Evolutionary conservation across 2,888 invertebrate species (phyloP).

Genomic region (Cephus spinipes): DNA sequence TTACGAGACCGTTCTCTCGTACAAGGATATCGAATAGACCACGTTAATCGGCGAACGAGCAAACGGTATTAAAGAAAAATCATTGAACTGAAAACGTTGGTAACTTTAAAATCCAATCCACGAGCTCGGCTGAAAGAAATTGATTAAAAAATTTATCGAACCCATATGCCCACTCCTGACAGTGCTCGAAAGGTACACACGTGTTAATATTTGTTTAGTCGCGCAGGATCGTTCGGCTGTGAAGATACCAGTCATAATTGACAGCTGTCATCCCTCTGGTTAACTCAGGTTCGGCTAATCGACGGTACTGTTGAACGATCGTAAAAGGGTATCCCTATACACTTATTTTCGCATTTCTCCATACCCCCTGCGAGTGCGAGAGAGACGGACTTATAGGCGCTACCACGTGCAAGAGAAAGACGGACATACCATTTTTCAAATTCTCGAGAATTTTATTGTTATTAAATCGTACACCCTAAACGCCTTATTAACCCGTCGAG

Average conservation of each 20-base stretch:
- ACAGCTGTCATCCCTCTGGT: background rate
- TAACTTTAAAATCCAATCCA: background rate
- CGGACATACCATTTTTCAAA: background rate
- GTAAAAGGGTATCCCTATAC: background rate
- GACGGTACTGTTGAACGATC: background rate
- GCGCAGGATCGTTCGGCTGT: background rate
- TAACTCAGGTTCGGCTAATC: background rate
- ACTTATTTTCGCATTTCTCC: background rate
- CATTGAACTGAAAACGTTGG: background rate
- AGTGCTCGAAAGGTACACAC: background rate
- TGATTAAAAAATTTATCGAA: background rate
- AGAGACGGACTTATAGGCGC: background rate
- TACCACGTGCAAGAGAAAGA: background rate
- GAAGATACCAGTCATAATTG: background rate
- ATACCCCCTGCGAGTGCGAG: background rate
- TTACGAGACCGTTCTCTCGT: background rate
- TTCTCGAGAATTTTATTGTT: too few species aligned
- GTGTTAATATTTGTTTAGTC: background rate
- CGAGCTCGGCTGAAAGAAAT: background rate
- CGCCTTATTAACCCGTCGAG: background rate
- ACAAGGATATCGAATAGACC: background rate
- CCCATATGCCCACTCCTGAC: background rate
- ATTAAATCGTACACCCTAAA: background rate
- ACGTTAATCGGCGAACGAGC: background rate
- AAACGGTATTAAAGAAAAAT: background rate